Conservation (phyloP, 2,888 invertebrate species). For the Troides helena region DNA sequence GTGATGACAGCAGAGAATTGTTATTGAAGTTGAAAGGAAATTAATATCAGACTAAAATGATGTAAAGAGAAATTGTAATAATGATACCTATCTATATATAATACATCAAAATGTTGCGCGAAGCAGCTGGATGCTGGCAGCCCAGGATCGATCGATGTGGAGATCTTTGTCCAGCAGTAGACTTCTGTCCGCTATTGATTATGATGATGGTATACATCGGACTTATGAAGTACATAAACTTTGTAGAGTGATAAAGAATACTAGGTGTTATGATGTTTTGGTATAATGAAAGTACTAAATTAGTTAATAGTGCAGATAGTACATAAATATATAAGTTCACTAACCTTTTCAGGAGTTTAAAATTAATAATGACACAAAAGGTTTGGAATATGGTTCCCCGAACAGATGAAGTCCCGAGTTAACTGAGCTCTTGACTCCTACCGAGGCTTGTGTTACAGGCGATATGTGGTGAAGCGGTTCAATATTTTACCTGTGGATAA, state of each 20-base stretch:
- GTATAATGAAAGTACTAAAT: not conserved
- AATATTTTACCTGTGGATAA: constrained; percentile 60
- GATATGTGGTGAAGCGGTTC: constrained; percentile 35
- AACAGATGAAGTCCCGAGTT: constrained; percentile 37
- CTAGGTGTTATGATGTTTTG: not conserved
- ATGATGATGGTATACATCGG: too few relatives aligned
- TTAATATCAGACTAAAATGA: too few relatives aligned
- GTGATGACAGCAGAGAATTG: constrained; percentile 1
- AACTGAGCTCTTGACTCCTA: constrained; percentile 45
- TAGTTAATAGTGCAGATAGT: not conserved
- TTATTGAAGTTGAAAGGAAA: not conserved
- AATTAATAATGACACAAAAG: constrained; percentile 30
- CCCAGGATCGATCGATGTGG: too few relatives aligned
- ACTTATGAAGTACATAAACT: too few relatives aligned
- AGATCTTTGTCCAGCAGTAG: too few relatives aligned
- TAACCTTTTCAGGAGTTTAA: constrained; percentile 1
- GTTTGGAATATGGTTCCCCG: constrained; percentile 35
- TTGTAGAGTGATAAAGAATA: not conserved
- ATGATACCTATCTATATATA: too few relatives aligned
- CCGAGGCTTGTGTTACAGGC: constrained; percentile 23
- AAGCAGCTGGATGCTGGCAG: too few relatives aligned
- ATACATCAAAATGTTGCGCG: too few relatives aligned
- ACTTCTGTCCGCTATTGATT: too few relatives aligned
- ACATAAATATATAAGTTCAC: not conserved
- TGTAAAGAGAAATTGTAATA: too few relatives aligned